Evolutionary conservation across 2,888 invertebrate species (phyloP), one percentile per base, ranked within the genome.

Genomic region (Dromius quadrimaculatus): DNA sequence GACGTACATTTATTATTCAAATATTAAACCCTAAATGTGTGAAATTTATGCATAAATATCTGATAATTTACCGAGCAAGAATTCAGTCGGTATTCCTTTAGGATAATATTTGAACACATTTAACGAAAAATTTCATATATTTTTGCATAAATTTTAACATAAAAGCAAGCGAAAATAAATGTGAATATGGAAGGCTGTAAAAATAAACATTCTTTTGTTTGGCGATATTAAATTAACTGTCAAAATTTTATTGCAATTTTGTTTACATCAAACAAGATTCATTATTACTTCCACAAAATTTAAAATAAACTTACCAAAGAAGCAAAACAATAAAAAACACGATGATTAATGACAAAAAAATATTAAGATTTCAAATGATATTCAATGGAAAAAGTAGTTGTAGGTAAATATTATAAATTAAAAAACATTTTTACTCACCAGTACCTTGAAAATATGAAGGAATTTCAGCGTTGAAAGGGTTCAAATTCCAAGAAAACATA

Each of bases 171-270:
- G 13, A 28, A 43, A 54, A 54, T 28, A 28, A 54, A 28, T 54
- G 28, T 9, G 28, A 28, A 54, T 36, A n/a, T 36, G 36, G 20
- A 59, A 15, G 8, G 32, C n/a, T 32, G 36, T 11, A 34, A 20
- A 15, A 59, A 54, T 54, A 54, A 59, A 59, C 59, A 59, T 36
- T 59, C 59, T 59, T 38, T 59, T 59, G 59, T 59, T 59, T 59
- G 59, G 36, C 36, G 36, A 59, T 59, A 15, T 19, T 32, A 34
- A 59, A 59, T 36, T 34, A 59, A 34, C 36, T 59, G 57, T 59
- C 36, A 59, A 59, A 59, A 59, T 11, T 34, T 59, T 17, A 59
- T 4, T 59, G 34, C 9, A 59, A 59, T 20, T 17, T 34, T 59
- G 34, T 59, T 59, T 36, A 47, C 47, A 47, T 47, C 8, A 22